Evolutionary conservation across 2,888 invertebrate genomes (phyloP).

Genomic region (Habroteleia sp.): DNA sequence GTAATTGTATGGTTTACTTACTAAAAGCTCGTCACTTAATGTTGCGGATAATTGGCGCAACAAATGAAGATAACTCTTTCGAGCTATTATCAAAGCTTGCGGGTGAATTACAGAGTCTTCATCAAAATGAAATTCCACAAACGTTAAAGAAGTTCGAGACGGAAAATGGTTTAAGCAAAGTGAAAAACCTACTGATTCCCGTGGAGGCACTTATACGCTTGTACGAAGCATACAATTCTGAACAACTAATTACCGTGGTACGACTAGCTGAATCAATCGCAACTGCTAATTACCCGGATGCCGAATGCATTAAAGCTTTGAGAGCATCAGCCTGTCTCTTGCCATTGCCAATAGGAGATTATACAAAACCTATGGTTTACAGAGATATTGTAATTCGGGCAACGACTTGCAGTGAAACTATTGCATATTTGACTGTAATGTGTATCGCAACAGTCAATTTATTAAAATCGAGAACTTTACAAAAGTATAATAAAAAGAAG

Average conservation of each 20-base stretch:
- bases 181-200: conserved; percentile 76
- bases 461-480: conserved; percentile 69
- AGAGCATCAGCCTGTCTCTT: conserved; percentile 69
- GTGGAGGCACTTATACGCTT: conserved; percentile 77
- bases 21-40: conserved; percentile 74
- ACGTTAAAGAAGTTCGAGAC: conserved; percentile 71
- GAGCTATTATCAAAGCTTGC: conserved; percentile 70
- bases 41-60: conserved; percentile 75
- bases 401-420: conserved; percentile 78
- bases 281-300: conserved; percentile 70
- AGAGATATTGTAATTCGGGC: conserved; percentile 75
- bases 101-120: conserved; percentile 69
- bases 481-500: conserved; percentile 77
- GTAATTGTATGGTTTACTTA: conserved; percentile 74
- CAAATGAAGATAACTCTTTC: conserved; percentile 70
- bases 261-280: conserved; percentile 74
- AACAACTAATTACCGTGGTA: conserved; percentile 75
- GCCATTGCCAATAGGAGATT: conserved; percentile 71
- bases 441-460: conserved; percentile 71
- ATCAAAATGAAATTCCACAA: conserved; percentile 70
- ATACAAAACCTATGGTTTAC: conserved; percentile 72
- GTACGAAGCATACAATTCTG: conserved; percentile 75
- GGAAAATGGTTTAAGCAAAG: conserved; percentile 67
- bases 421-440: conserved; percentile 76
- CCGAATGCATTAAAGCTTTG: conserved; percentile 72